These are phyloP conservation scores for Glaucopsyche alexis DNA, from an alignment of 2,888 invertebrate genomes.

Conservation along the genomic window DNA sequence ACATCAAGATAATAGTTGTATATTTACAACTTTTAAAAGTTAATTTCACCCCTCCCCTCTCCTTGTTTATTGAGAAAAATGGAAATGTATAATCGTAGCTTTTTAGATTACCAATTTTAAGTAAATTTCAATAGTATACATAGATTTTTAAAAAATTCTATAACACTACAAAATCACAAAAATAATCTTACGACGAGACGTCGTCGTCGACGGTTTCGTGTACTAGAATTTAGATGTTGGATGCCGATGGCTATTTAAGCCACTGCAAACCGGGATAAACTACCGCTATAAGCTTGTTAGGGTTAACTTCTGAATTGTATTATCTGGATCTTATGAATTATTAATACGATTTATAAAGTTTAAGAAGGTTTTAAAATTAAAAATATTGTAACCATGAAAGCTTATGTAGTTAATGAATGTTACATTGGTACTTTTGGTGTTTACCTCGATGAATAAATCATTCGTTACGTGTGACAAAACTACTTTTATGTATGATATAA, in stretches of 20 bases:
- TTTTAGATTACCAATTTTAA: background rate
- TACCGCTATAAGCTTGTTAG: constrained; percentile 7
- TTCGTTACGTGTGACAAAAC: background rate
- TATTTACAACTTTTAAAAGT: too few species aligned
- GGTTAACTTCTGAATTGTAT: background rate
- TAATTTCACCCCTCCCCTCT: background rate
- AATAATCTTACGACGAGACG: too few species aligned
- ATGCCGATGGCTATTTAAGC: background rate
- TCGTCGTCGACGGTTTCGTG: too few species aligned
- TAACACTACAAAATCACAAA: too few species aligned
- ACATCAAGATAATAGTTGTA: background rate
- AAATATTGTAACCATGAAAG: background rate
- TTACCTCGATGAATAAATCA: background rate
- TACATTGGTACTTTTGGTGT: background rate
- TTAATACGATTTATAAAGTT: background rate
- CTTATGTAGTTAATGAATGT: background rate
- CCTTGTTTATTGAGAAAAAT: background rate
- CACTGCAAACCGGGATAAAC: background rate
- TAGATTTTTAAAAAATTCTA: too few species aligned
- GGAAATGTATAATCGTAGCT: background rate
- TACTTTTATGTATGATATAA: background rate
- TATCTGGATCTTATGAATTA: background rate
- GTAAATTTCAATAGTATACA: too few species aligned
- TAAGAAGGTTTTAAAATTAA: background rate
- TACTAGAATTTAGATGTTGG: background rate